phyloP scores from a whole-genome alignment of 2,888 invertebrate species.

The Melolontha melolontha region DNA sequence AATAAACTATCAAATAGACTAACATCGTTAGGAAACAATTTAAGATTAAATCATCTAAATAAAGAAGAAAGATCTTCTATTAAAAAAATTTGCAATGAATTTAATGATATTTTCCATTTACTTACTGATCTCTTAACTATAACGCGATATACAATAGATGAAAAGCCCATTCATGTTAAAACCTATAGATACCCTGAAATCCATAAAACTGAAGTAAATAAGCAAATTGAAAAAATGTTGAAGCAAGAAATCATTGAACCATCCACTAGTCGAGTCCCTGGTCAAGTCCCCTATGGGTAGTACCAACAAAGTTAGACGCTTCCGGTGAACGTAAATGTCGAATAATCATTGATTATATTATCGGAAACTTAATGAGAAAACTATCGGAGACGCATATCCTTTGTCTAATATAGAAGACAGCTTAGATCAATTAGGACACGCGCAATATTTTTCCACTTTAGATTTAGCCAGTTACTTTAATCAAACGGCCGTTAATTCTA shows the following conservation, averaged over 20 bases:
- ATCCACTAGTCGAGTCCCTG: slow-evolving; percentile 50
- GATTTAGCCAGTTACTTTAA: slow-evolving; percentile 60
- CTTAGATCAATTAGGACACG: slow-evolving; percentile 58
- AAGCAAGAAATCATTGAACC: slow-evolving; percentile 53
- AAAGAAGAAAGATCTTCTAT: slow-evolving; percentile 48
- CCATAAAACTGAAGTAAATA: slow-evolving; percentile 57
- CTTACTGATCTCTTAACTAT: slow-evolving; percentile 50
- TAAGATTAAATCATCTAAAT: slow-evolving; percentile 49
- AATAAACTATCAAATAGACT: slow-evolving; percentile 6
- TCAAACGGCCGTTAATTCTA: slow-evolving; percentile 55
- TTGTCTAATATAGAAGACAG: slow-evolving; percentile 50
- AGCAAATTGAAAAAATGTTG: slow-evolving; percentile 54
- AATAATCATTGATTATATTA: slow-evolving; percentile 60
- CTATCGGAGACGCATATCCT: slow-evolving; percentile 55
- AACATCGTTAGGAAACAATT: slow-evolving; percentile 38
- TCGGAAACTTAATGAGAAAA: slow-evolving; percentile 60
- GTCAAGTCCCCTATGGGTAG: slow-evolving; percentile 53
- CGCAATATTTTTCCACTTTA: slow-evolving; percentile 59
- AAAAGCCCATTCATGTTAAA: slow-evolving; percentile 55
- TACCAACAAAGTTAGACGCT: slow-evolving; percentile 56
- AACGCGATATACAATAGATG: too few relatives aligned
- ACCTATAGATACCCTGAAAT: slow-evolving; percentile 58
- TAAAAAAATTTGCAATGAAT: slow-evolving; percentile 46
- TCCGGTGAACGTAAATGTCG: slow-evolving; percentile 55
- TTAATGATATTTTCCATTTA: slow-evolving; percentile 52